Evolutionary conservation across 2,113 vertebrate species (phyloP), one percentile per base, ranked within the genome.

Genomic region (Coregonus clupeaformis): DNA sequence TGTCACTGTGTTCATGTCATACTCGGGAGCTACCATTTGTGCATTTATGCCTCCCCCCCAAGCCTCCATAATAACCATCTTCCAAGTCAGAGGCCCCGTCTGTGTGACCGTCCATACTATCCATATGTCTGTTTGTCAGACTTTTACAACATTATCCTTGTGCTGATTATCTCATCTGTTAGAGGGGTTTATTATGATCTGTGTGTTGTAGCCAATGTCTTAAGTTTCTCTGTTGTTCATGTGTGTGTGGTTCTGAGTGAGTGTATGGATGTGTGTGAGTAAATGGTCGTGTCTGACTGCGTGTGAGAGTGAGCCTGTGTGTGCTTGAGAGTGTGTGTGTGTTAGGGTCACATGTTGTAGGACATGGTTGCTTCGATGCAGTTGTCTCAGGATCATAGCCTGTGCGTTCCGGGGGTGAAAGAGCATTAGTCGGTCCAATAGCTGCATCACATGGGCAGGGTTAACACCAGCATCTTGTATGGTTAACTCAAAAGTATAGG

Each of bases 401-500:
- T 84, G 84, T 81, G 78, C 11, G 72, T 85, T 47, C 52, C 42
- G 76, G 80, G 63, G 65, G 16, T 6, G 18, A 12, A 25, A 3
- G 75, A 74, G 66, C 78, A 80, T 76, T 62, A 42, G 36, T 36
- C 76, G 87, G 80, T 84, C 72, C 13, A 12, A 62, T 73, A 11
- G 71, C 82, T 76, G 84, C 82, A 62, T 76, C 80, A 72, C 79
- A 47, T 69, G 80, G 85, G 82, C 78, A 75, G 84, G 93, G 92
- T 91, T 74, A 86, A 95, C 93, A 96, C 96, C 96, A 97, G 97
- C 96, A 97, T 92, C 77, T 47, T 90, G 75, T 87, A 74, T 93
- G 83, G 81, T 88, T 6, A 71, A 84, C 80, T 84, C 82, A 89
- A 89, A 75, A 91, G 82, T 90, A 86, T 90, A 91, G 79, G 65